Conservation (phyloP, 2,113 vertebrate species). For the Artemisiospiza belli region DNA sequence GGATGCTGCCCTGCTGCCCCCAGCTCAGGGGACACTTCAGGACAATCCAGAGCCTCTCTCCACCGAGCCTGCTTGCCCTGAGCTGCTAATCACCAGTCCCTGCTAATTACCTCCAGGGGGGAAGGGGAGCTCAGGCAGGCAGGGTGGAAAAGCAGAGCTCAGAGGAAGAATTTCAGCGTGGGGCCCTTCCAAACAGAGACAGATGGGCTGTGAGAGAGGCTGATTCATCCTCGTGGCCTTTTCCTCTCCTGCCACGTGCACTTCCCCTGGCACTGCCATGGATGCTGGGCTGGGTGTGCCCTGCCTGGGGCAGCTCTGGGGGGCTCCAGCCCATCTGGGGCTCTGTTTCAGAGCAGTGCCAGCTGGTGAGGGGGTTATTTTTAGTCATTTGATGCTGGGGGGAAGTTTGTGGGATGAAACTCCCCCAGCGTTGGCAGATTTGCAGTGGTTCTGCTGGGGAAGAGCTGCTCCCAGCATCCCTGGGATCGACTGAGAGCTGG, state of each 20-base stretch:
- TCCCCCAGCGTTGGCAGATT: neutral
- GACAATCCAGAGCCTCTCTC: neutral
- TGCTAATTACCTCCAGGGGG: neutral
- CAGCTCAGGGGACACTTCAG: neutral
- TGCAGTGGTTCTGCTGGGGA: neutral
- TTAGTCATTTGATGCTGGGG: neutral
- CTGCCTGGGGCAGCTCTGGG: neutral
- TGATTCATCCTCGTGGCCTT: conserved; percentile 65
- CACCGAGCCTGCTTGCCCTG: neutral
- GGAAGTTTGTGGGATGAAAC: neutral
- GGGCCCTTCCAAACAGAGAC: conserved; percentile 20
- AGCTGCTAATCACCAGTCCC: neutral
- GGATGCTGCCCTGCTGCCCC: neutral
- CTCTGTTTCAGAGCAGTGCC: accelerated
- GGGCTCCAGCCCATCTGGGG: neutral
- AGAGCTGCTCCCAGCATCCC: neutral
- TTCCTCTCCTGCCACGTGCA: conserved; percentile 32
- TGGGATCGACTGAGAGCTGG: neutral
- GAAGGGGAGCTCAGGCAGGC: neutral
- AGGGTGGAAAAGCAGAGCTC: neutral
- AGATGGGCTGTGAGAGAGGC: conserved; percentile 49
- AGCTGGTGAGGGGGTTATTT: neutral
- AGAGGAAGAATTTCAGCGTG: neutral
- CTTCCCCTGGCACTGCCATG: neutral
- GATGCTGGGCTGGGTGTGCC: neutral